Evolutionary conservation across 2,888 invertebrate genomes (phyloP).

Genomic region (Hydraecia micacea): DNA sequence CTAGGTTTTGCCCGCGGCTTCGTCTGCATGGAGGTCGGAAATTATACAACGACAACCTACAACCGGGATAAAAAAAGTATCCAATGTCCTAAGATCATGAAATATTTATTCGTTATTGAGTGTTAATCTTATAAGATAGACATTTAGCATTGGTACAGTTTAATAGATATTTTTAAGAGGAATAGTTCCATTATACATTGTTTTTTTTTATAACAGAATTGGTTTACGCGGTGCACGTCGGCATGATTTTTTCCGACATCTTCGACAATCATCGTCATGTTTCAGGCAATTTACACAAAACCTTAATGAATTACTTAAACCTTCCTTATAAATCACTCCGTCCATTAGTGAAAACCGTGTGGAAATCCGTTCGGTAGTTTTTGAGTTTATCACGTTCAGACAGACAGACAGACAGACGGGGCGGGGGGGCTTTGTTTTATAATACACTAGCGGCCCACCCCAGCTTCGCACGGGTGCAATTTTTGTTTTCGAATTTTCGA

Average conservation of each 20-base stretch:
- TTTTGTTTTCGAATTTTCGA: no score
- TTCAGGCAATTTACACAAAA: no score
- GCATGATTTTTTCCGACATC: background rate
- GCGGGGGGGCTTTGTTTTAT: background rate
- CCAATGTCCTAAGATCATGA: background rate
- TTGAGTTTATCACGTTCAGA: background rate
- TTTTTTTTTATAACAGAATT: background rate
- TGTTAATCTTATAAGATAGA: background rate
- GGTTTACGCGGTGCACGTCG: background rate
- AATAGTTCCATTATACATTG: background rate
- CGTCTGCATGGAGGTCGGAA: background rate
- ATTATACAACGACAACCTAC: background rate
- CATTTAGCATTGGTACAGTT: background rate
- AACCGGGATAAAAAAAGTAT: background rate
- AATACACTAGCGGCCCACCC: no score
- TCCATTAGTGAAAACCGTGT: background rate
- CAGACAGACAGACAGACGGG: background rate
- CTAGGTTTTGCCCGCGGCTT: background rate
- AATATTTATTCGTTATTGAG: background rate
- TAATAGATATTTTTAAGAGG: background rate
- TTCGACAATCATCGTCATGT: background rate
- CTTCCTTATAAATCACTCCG: background rate
- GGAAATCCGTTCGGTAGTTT: background rate
- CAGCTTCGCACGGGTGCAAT: no score
- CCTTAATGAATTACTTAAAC: no score